phyloP scores from a whole-genome alignment of 2,797 vertebrate species.

The Potorous gilbertii region DNA sequence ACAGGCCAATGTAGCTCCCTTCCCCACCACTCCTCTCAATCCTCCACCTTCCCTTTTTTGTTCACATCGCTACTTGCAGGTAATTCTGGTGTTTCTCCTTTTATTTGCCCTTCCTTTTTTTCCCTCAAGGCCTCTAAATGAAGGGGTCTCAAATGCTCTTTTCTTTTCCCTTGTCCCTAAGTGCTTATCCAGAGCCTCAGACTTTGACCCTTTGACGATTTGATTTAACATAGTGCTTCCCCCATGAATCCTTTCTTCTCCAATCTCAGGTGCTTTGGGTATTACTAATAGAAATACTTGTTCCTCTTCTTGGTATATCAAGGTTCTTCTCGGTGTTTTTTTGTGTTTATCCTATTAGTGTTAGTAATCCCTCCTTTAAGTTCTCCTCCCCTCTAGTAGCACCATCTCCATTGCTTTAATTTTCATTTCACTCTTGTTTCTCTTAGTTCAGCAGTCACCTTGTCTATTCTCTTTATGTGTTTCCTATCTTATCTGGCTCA shows the following conservation, averaged over 20 bases:
- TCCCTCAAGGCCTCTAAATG: not conserved
- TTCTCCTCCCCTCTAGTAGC: not conserved
- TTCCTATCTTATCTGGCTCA: not conserved
- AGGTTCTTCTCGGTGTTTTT: not conserved
- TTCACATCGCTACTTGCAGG: not conserved
- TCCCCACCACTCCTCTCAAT: not conserved
- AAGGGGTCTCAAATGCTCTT: not conserved
- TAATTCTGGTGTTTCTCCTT: not conserved
- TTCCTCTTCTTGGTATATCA: not conserved
- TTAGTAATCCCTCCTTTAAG: not conserved
- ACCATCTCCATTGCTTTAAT: not conserved
- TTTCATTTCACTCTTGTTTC: conserved; percentile 16
- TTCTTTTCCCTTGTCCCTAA: not conserved
- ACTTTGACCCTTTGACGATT: not conserved
- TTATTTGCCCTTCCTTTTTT: not conserved
- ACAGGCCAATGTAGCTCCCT: not conserved
- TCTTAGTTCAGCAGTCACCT: not conserved
- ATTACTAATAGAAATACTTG: not conserved
- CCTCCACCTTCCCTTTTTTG: not conserved
- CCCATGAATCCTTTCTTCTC: not conserved
- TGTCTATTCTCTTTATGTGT: not conserved
- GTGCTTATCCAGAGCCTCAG: not conserved
- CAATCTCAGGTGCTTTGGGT: not conserved
- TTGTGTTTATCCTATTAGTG: not conserved
- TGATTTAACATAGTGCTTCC: conserved; percentile 27